A percentile compares a stretch with the other conserved stretches of the same genome.
Evolutionary conservation across 2,113 vertebrate species (phyloP).

Genomic region (Meleagris gallopavo): DNA sequence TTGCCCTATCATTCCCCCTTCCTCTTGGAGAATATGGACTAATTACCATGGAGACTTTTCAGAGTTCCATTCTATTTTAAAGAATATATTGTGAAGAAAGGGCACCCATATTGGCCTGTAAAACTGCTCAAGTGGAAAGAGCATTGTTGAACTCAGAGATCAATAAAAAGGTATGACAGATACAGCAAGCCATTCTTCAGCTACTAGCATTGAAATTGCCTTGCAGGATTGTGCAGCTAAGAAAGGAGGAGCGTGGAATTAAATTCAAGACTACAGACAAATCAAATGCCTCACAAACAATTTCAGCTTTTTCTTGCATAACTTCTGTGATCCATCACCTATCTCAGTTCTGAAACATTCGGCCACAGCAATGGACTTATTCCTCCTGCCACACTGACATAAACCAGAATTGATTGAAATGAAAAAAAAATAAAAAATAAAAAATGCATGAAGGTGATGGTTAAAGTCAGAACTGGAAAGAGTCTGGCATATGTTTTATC

Average conservation of each 20-base stretch:
- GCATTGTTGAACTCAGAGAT: background rate
- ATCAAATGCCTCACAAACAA: background rate
- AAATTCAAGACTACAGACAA: constrained; percentile 14
- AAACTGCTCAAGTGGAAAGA: background rate
- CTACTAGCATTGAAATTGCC: background rate
- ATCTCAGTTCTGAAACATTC: background rate
- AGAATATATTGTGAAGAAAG: background rate
- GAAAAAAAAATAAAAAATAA: background rate
- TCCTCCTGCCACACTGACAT: background rate
- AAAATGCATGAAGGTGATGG: background rate
- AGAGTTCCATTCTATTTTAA: constrained; percentile 23
- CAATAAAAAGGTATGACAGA: background rate
- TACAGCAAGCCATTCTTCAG: background rate
- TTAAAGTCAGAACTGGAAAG: background rate
- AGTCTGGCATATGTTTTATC: background rate
- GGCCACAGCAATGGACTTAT: background rate
- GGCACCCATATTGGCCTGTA: background rate
- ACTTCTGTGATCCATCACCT: constrained; percentile 5
- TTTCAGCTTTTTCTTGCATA: constrained; percentile 43
- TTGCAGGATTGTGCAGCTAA: background rate
- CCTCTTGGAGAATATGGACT: background rate
- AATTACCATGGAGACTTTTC: constrained; percentile 5
- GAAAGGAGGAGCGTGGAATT: background rate
- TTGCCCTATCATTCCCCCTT: background rate
- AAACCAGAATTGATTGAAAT: constrained; percentile 9